A percentile compares a stretch with the other conserved stretches of the same genome.
Conservation (phyloP, 2,113 vertebrate genomes). For the Bostrychus sinensis region DNA sequence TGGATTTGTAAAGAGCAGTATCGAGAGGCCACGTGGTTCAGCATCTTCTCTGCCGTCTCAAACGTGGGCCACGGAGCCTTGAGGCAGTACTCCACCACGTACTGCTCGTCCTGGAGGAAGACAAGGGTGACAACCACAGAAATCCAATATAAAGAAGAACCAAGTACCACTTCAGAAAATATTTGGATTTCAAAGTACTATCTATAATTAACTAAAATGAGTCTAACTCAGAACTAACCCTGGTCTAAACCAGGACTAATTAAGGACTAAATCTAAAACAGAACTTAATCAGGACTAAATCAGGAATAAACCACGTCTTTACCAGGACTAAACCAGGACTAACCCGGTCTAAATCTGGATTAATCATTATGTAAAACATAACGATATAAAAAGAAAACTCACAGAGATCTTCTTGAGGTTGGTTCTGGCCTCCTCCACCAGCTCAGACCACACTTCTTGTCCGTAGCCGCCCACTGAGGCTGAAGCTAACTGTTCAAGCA, state of each 20-base stretch:
- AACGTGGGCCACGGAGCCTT: constrained; percentile 91
- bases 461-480: constrained; percentile 75
- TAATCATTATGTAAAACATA: too few relatives aligned
- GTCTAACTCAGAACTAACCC: too few relatives aligned
- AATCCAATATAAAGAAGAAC: too few relatives aligned
- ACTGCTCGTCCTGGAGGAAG: constrained; percentile 85
- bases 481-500: constrained; percentile 89
- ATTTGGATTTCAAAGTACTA: too few relatives aligned
- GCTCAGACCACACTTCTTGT: constrained; percentile 78
- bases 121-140: background rate
- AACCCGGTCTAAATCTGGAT: too few relatives aligned
- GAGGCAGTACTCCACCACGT: constrained; percentile 92
- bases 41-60: constrained; percentile 90
- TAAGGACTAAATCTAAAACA: too few relatives aligned
- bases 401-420: constrained; percentile 93
- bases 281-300: too few relatives aligned
- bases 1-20: constrained; percentile 82
- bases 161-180: too few relatives aligned
- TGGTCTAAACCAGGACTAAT: too few relatives aligned
- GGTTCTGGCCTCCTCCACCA: constrained; percentile 88
- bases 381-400: constrained; percentile 27
- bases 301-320: too few relatives aligned
- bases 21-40: constrained; percentile 82
- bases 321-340: too few relatives aligned
- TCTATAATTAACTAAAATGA: too few relatives aligned